Evolutionary conservation across 2,797 vertebrate genomes (phyloP), one percentile per base, ranked within the genome.

Genomic region (Chrysocyon brachyurus): DNA sequence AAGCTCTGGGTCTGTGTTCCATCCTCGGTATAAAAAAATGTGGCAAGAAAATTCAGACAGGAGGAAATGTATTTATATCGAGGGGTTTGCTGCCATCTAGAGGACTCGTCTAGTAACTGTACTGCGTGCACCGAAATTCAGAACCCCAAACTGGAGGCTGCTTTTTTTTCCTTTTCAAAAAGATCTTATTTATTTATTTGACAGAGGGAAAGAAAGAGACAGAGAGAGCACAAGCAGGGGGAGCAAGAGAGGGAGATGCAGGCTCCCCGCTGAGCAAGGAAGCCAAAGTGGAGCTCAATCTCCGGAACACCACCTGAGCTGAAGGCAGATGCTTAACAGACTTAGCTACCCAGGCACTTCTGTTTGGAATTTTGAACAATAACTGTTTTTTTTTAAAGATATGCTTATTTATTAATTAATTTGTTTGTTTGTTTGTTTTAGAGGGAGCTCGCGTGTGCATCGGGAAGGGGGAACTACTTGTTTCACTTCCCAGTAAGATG

Each of bases 71-170:
- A 49, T 92, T 81, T 78, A 56, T 49, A 54, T 46, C 64, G 31
- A 4, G 57, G 28, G 31, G 66, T 95, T 89, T 97, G 33, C 89
- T 95, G 83, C 97, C 97, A 87, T 59, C 96, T 95, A 89, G 73
- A 46, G 96, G 94, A 57, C 3, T 3, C 0, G 61, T 21, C 24
- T 95, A 33, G 19, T 82, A 86, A 86, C 22, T 94, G 70, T 52
- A 24, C 57, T 1, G 22, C 49, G 56, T 46, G 14, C 2, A 1
- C 79, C 4, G 56, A 96, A 64, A 93, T 57, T 46, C 73, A 72
- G 59, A 56, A 7, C n/a, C 54, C 12, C 28, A 1, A 61, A n/a
- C 36, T 12, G 36, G 56, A 75, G 15, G 46, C 40, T 26, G 70
- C 70, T 59, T 94, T 96, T 46, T 46, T 46, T 46, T 46, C 40